Percentiles rank a stretch among this genome's conserved stretches.
Conservation (phyloP, 2,113 vertebrate genomes). For the Pavo muticus region DNA sequence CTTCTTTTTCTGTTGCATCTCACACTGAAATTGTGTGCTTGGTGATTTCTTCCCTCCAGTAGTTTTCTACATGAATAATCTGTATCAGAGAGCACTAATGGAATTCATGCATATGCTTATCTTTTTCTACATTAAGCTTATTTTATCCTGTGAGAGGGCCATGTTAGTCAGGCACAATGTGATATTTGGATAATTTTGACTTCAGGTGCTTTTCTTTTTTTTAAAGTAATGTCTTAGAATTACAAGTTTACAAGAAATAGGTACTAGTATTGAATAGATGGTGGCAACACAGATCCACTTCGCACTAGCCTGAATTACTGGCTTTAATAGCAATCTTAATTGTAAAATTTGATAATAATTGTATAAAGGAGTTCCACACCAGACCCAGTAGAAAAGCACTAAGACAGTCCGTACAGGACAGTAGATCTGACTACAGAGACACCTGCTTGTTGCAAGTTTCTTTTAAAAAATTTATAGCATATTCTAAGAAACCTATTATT, state of each 20-base stretch:
- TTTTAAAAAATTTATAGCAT: background rate
- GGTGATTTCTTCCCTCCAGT: slow-evolving; percentile 63
- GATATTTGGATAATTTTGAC: slow-evolving; percentile 62
- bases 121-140: slow-evolving; percentile 65
- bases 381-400: background rate
- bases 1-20: slow-evolving; percentile 46
- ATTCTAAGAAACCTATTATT: background rate
- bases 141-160: slow-evolving; percentile 53
- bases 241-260: background rate
- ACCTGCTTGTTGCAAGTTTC: background rate
- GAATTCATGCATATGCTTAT: slow-evolving; percentile 62
- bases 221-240: background rate
- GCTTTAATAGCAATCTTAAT: background rate
- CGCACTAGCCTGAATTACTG: background rate
- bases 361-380: background rate
- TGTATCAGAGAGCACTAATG: slow-evolving; percentile 5
- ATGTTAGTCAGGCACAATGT: slow-evolving; percentile 45
- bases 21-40: slow-evolving; percentile 37
- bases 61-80: slow-evolving; percentile 70
- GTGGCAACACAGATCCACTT: background rate
- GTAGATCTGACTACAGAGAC: background rate
- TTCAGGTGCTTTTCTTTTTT: background rate
- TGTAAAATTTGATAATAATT: background rate
- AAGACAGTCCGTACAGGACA: background rate
- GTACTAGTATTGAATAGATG: background rate